Conservation (phyloP, 2,888 invertebrate genomes). For the Eilema depressum region DNA sequence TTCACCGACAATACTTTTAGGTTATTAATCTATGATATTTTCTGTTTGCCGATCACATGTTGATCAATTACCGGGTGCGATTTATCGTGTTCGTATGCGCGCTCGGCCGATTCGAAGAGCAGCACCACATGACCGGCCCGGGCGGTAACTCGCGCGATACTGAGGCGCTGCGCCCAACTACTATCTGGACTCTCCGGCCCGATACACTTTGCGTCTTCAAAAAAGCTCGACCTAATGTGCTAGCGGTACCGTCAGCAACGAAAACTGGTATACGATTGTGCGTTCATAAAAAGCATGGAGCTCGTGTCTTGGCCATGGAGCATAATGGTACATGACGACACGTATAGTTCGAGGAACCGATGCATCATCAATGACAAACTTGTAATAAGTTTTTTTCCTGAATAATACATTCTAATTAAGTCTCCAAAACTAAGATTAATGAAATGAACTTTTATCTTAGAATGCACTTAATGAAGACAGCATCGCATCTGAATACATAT, state of each 20-base stretch:
- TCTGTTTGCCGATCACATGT: slow-evolving; percentile 68
- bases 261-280: slow-evolving; percentile 59
- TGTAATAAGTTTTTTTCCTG: slow-evolving; percentile 29
- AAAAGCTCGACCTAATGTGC: slow-evolving; percentile 64
- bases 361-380: slow-evolving; percentile 54
- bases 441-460: slow-evolving; percentile 22
- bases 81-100: slow-evolving; percentile 72
- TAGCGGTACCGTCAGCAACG: slow-evolving; percentile 57
- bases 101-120: slow-evolving; percentile 57
- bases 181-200: slow-evolving; percentile 66
- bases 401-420: slow-evolving; percentile 28
- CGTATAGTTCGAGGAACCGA: slow-evolving; percentile 47
- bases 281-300: slow-evolving; percentile 47
- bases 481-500: slow-evolving; percentile 1
- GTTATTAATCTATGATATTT: slow-evolving; percentile 71
- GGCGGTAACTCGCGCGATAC: slow-evolving; percentile 77
- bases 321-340: slow-evolving; percentile 45
- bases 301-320: slow-evolving; percentile 48
- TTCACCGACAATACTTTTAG: slow-evolving; percentile 46
- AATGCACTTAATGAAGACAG: slow-evolving; percentile 19
- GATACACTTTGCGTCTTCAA: slow-evolving; percentile 69
- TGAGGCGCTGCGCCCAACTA: slow-evolving; percentile 59
- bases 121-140: slow-evolving; percentile 71
- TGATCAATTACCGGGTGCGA: slow-evolving; percentile 67
- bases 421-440: slow-evolving; percentile 28